Percentiles rank a stretch among this genome's conserved stretches.
Evolutionary conservation across 2,113 vertebrate species (phyloP).

Genomic region (Ptyas mucosa): DNA sequence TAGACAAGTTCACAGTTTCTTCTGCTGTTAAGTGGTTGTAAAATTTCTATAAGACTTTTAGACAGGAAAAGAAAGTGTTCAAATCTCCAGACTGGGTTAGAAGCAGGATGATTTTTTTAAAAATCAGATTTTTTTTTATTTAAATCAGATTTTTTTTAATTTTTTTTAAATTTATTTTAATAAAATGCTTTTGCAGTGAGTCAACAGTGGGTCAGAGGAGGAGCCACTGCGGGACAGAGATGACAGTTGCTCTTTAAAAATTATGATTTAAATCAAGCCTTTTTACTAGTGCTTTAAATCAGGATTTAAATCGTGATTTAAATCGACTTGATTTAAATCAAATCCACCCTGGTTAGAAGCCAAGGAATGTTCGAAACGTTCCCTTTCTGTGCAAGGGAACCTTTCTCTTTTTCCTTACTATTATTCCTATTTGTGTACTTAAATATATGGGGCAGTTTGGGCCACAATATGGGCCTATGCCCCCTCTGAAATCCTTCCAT

Average conservation of each 20-base stretch:
- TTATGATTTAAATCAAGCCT: too few relatives aligned
- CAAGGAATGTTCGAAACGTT: background rate
- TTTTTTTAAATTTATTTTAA: too few relatives aligned
- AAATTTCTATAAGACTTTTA: background rate
- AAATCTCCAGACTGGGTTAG: background rate
- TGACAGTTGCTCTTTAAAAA: too few relatives aligned
- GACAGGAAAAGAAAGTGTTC: background rate
- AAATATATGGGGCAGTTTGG: background rate
- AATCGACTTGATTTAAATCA: too few relatives aligned
- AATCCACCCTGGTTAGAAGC: background rate
- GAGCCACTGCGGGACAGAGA: too few relatives aligned
- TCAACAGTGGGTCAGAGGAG: too few relatives aligned
- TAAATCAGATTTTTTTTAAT: too few relatives aligned
- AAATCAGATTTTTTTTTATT: too few relatives aligned
- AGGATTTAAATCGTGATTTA: too few relatives aligned
- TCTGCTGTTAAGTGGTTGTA: background rate
- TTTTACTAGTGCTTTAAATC: too few relatives aligned
- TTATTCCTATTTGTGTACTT: background rate
- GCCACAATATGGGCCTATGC: background rate
- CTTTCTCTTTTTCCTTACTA: background rate
- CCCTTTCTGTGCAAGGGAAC: background rate
- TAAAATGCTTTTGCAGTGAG: too few relatives aligned
- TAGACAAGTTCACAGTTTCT: background rate
- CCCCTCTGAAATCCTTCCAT: background rate
- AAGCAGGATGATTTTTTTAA: too few relatives aligned